phyloP scores from a whole-genome alignment of 2,888 invertebrate genomes.

The Empis stercorea region DNA sequence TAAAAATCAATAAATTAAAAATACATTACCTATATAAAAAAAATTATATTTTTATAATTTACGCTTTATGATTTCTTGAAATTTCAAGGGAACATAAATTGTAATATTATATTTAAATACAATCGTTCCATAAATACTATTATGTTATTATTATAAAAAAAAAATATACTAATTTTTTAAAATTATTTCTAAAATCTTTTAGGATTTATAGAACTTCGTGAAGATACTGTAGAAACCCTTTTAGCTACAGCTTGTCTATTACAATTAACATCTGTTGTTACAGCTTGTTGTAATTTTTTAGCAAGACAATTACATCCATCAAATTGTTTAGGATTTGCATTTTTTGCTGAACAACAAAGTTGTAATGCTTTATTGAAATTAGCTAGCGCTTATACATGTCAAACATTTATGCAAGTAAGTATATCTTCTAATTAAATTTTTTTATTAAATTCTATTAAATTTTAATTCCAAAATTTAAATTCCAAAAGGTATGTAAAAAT shows the following conservation, averaged over 20 bases:
- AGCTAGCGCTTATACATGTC: slow-evolving; percentile 74
- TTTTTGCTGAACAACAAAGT: slow-evolving; percentile 87
- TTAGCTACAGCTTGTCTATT: slow-evolving; percentile 79
- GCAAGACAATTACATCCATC: slow-evolving; percentile 79
- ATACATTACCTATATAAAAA: no score
- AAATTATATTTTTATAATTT: no score
- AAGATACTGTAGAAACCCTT: slow-evolving; percentile 82
- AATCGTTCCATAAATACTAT: no score
- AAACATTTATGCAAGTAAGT: slow-evolving; percentile 68
- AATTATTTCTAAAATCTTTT: no score
- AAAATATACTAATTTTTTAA: slow-evolving; percentile 21
- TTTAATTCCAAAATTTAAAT: no score
- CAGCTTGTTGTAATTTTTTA: slow-evolving; percentile 80
- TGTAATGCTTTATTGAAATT: slow-evolving; percentile 67
- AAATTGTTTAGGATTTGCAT: slow-evolving; percentile 84
- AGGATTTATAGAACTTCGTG: slow-evolving; percentile 59
- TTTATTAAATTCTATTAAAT: background rate
- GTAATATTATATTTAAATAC: no score
- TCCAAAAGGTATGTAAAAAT: slow-evolving; percentile 33
- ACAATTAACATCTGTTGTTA: slow-evolving; percentile 73
- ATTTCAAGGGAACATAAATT: no score
- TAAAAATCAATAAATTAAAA: no score
- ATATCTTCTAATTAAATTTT: background rate
- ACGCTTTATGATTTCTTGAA: no score
- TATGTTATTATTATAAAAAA: no score